Evolutionary conservation across 2,797 vertebrate species (phyloP).

Genomic region (Typhlichthys subterraneus): DNA sequence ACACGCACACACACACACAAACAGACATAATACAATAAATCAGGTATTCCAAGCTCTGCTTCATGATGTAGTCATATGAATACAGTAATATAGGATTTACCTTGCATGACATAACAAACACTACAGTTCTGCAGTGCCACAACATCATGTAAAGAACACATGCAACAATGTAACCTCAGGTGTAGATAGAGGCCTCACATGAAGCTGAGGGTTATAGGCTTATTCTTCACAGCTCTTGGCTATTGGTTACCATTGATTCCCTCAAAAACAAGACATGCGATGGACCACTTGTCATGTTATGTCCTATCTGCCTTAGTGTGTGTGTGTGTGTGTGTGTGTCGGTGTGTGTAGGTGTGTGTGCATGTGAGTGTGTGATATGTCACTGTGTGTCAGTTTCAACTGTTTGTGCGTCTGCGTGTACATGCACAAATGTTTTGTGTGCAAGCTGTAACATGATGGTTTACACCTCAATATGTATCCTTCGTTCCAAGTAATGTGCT

Average conservation of each 20-base stretch:
- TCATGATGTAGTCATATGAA: too few species aligned
- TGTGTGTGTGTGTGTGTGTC: constrained; percentile 1
- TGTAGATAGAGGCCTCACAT: not conserved
- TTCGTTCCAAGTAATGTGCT: too few species aligned
- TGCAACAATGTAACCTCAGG: constrained; percentile 1
- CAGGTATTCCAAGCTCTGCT: too few species aligned
- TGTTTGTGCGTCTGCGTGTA: not conserved
- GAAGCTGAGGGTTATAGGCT: constrained; percentile 6
- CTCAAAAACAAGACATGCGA: not conserved
- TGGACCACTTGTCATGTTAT: not conserved
- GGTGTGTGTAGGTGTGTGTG: not conserved
- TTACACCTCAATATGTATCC: too few species aligned
- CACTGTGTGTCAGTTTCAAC: too few species aligned
- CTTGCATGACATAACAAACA: not conserved
- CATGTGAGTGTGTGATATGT: not conserved
- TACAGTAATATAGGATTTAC: too few species aligned
- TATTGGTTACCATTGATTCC: constrained; percentile 3
- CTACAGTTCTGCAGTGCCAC: not conserved
- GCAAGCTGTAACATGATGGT: too few species aligned
- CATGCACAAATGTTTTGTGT: not conserved
- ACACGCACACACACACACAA: too few species aligned
- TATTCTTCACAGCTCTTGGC: not conserved
- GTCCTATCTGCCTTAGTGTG: not conserved
- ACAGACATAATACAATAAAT: too few species aligned
- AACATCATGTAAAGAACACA: not conserved